phyloP scores from a whole-genome alignment of 2,888 invertebrate genomes.

The Lepidochitona cinerea region DNA sequence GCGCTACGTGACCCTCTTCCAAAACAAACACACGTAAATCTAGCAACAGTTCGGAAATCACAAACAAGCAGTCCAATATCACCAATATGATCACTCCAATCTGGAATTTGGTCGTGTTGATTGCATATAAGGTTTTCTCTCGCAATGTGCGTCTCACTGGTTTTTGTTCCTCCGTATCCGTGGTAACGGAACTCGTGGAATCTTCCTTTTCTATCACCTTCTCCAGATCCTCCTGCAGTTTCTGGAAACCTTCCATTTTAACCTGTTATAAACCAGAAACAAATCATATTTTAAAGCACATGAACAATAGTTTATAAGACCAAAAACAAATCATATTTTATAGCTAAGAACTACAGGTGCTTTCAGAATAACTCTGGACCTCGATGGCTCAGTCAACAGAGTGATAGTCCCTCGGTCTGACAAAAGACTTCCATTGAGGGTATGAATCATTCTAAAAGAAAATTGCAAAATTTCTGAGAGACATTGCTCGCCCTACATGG shows the following conservation, averaged over 20 bases:
- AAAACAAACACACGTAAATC: conserved; percentile 66
- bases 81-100: conserved; percentile 68
- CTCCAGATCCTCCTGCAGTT: conserved; percentile 65
- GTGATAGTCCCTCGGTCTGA: no score
- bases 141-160: conserved; percentile 44
- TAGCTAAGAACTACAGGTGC: no score
- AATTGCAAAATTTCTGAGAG: no score
- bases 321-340: no score
- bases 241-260: conserved; percentile 67
- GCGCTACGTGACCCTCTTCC: conserved; percentile 44
- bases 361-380: no score
- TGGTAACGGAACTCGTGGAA: conserved; percentile 60
- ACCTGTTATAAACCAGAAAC: conserved; percentile 35
- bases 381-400: no score
- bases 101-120: conserved; percentile 66
- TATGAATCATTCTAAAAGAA: no score
- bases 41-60: conserved; percentile 70
- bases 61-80: conserved; percentile 68
- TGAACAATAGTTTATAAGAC: no score
- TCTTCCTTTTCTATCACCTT: conserved; percentile 67
- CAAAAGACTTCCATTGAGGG: no score
- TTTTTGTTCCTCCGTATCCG: conserved; percentile 62
- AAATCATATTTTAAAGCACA: background rate
- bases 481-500: no score
- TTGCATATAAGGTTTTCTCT: conserved; percentile 46